Evolutionary conservation across 2,888 invertebrate genomes (phyloP), one percentile per base, ranked within the genome.

Genomic region (Perizoma affinitatum): DNA sequence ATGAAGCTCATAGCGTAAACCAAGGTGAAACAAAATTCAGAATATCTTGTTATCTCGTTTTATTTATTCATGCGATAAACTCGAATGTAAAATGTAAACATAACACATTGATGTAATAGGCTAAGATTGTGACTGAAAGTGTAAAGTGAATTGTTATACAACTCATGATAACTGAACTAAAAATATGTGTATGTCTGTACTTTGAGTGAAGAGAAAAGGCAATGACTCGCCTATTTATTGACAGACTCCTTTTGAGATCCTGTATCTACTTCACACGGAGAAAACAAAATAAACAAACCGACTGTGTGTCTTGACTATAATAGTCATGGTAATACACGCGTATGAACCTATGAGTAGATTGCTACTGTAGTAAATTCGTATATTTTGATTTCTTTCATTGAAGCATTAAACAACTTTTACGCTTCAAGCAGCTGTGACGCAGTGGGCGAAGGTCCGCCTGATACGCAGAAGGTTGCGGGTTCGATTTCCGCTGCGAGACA

Each of bases 71-170:
- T 58, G 53, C 48, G 62, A 65, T 68, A 65, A 65, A 59, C 35
- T 35, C 54, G 11, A 43, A 35, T 58, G 49, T 54, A 54, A 54
- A 49, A 60, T 53, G 50, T 53, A 38, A 56, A 63, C 60, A 51
- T 44, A 53, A 57, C 10, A 43, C 22, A 49, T 57, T 57, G 54
- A 61, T 61, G 53, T 58, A 55, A 64, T 44, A 46, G 42, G 54
- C 53, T 51, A 63, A 52, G 62, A 52, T 63, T 41, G 47, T 44
- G 11, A 38, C 55, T 38, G 49, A 55, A 65, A 60, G 71, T 73
- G 73, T 68, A 62, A 71, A 70, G 70, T 70, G 69, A 71, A 69
- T 71, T 73, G 71, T 67, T 79, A 75, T 69, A 75, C 75, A 78
- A 78, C 73, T 69, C 61, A 70, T 71, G 52, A 41, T 60, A n/a